Percentiles rank a stretch among this genome's conserved stretches.
Evolutionary conservation across 2,113 vertebrate genomes (phyloP).

Genomic region (Hippopotamus amphibius): DNA sequence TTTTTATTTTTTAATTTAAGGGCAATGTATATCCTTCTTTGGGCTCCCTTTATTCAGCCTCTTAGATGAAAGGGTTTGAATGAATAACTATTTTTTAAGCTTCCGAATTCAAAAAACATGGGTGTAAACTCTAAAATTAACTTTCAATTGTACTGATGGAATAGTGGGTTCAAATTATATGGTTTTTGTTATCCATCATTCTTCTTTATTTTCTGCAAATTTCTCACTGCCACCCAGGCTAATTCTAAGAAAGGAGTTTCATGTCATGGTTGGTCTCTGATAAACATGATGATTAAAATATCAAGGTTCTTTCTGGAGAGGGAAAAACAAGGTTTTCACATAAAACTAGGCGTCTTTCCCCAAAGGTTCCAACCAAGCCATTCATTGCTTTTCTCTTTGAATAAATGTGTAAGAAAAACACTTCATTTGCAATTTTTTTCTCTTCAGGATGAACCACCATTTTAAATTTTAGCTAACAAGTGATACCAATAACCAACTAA

Average conservation of each 20-base stretch:
- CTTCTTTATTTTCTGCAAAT: background rate
- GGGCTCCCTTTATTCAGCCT: background rate
- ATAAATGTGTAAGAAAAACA: background rate
- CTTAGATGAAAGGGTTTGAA: background rate
- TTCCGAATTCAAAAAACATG: background rate
- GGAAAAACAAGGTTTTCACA: background rate
- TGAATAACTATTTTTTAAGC: constrained; percentile 32
- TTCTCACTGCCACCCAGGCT: background rate
- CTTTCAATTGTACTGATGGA: background rate
- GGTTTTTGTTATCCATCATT: background rate
- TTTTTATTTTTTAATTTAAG: background rate
- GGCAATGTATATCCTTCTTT: background rate
- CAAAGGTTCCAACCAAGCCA: background rate
- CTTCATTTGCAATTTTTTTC: background rate
- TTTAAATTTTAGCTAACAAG: constrained; percentile 8
- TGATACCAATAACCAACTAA: background rate
- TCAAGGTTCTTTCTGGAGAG: background rate
- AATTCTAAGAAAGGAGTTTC: background rate
- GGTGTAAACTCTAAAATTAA: background rate
- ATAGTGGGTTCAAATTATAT: background rate
- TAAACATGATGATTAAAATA: background rate
- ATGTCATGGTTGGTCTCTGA: background rate
- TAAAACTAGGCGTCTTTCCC: background rate
- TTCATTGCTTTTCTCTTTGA: background rate
- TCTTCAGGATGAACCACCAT: background rate